These are phyloP conservation scores for Philotrypesis tridentata DNA, from an alignment of 1,140 invertebrate genomes.

Conservation along the genomic window DNA sequence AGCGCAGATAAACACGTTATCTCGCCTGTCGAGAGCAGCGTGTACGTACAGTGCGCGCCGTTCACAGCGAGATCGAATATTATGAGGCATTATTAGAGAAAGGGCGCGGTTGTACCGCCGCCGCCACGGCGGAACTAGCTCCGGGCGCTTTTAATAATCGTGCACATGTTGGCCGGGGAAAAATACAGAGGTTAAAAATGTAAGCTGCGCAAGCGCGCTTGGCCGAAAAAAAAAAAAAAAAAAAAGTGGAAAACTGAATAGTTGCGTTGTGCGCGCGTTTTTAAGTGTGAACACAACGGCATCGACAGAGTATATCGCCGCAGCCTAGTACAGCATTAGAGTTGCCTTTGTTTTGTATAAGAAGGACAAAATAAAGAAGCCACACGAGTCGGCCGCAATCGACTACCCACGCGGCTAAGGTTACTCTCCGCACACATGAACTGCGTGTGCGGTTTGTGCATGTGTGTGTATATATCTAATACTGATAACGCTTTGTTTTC, in stretches of 20 bases:
- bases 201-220: no score
- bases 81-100: not conserved
- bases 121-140: not conserved
- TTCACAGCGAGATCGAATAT: not conserved
- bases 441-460: not conserved
- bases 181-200: not conserved
- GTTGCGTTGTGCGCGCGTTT: not conserved
- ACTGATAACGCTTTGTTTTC: conserved; percentile 29
- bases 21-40: not conserved
- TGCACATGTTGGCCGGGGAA: not conserved
- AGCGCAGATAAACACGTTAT: not conserved
- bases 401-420: conserved; percentile 28
- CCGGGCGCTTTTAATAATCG: not conserved
- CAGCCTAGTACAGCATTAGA: not conserved
- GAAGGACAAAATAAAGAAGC: conserved; percentile 23
- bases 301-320: not conserved
- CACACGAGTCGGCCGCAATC: not conserved
- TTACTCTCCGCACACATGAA: conserved; percentile 11
- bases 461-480: no score
- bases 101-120: conserved; percentile 8
- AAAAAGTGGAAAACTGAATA: not conserved
- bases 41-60: not conserved
- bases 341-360: conserved; percentile 33
- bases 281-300: not conserved
- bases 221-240: no score